Percentiles rank a stretch among this genome's conserved stretches.
Evolutionary conservation across 2,888 invertebrate genomes (phyloP).

Genomic region (Drosophila subquinaria): DNA sequence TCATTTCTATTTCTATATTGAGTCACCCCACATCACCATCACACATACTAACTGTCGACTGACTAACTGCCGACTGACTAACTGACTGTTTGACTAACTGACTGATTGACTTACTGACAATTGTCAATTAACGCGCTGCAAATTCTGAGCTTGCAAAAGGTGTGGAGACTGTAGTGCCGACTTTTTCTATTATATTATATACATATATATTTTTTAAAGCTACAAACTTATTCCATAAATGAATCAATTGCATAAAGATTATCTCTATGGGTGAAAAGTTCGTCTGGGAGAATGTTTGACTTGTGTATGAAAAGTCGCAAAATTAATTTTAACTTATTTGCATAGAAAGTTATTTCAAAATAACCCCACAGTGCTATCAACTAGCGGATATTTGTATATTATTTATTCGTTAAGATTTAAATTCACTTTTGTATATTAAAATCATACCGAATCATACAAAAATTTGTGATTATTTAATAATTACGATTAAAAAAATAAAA

Average conservation of each 20-base stretch:
- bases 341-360: no score
- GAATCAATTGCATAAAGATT: background rate
- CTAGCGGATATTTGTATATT: background rate
- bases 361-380: no score
- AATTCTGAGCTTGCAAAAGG: background rate
- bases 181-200: background rate
- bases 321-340: background rate
- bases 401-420: background rate
- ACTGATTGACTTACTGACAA: background rate
- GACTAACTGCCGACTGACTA: background rate
- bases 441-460: no score
- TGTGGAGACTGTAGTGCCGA: background rate
- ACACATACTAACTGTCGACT: background rate
- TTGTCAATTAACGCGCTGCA: background rate
- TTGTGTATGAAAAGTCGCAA: background rate
- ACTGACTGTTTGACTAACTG: background rate
- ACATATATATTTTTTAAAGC: background rate
- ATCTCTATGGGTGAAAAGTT: background rate
- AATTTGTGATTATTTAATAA: no score
- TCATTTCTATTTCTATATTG: slow-evolving; percentile 12
- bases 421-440: background rate
- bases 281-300: background rate
- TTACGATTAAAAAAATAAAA: no score
- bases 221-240: background rate
- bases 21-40: background rate